Percentiles rank a stretch among this genome's conserved stretches.
Conservation (phyloP, 1,140 invertebrate species). For the Popillia japonica region DNA sequence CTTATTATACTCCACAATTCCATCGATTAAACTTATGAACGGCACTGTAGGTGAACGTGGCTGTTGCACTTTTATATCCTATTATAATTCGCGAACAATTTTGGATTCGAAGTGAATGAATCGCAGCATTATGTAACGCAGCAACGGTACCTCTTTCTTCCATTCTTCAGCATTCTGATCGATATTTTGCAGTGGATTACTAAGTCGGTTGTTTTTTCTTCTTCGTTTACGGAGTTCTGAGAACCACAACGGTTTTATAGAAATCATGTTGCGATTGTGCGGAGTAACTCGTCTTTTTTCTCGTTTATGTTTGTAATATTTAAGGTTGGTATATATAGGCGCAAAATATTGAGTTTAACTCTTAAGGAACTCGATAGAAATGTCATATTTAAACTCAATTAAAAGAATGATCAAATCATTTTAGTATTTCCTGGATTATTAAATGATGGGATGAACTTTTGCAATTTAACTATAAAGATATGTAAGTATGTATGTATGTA, state of each 20-base stretch:
- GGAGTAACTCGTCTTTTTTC: not conserved
- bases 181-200: not conserved
- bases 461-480: too few relatives aligned
- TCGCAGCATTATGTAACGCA: not conserved
- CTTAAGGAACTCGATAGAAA: too few relatives aligned
- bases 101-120: not conserved
- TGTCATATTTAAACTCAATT: not conserved
- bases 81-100: not conserved
- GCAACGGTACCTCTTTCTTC: not conserved
- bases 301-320: not conserved
- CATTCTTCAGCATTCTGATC: not conserved
- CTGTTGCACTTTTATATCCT: conserved; percentile 1
- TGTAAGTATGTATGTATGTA: too few relatives aligned
- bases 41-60: not conserved
- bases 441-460: too few relatives aligned
- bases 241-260: not conserved
- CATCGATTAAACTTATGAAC: not conserved
- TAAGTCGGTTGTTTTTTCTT: not conserved
- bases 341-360: not conserved
- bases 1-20: too few relatives aligned
- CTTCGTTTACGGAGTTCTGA: not conserved
- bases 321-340: not conserved
- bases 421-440: not conserved
- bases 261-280: not conserved
- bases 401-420: not conserved